Evolutionary conservation across 2,888 invertebrate species (phyloP), one percentile per base, ranked within the genome.

Genomic region (Junonia oenone): DNA sequence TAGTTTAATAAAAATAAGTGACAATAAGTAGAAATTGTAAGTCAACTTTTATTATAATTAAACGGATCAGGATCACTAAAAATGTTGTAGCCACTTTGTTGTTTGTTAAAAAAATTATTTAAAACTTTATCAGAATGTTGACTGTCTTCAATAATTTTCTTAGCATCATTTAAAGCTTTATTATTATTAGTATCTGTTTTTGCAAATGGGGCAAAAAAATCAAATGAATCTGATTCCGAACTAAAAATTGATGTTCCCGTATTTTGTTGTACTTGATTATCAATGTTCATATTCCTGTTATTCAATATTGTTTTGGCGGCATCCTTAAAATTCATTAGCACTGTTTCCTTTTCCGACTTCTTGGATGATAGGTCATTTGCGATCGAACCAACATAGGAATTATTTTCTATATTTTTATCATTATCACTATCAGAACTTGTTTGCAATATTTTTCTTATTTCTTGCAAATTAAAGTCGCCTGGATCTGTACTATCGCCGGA

Each of bases 391-490:
- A 47, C 33, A n/a, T 49, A 53, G 17, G 62, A 53, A 19, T 63
- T 62, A 27, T 64, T 60, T 17, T 65, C 58, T 33, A 68, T 62
- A 46, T 63, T 61, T 54, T 59, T 64, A 33, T 54, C 59, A 19
- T n/a, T n/a, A n/a, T 62, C 49, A 17, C 48, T 54, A 5, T 55
- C 47, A 35, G 64, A 48, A 50, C 70, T 54, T 4, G 58, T 65
- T 62, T 73, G 67, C 15, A 78, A 55, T 55, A 70, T 67, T 31
- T 60, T 63, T 14, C 78, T 56, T 22, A 78, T 69, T 27, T 62
- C 65, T 59, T 76, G 68, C 3, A 80, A 62, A 68, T 77, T 75
- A 9, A 61, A 59, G 51, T 69, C 71, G n/a, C 74, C 65, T 0
- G 65, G 55, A 26, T 49, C 47, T 1, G 51, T 35, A 1, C 56